phyloP scores from a whole-genome alignment of 2,888 invertebrate species.

The Lottia scabra region DNA sequence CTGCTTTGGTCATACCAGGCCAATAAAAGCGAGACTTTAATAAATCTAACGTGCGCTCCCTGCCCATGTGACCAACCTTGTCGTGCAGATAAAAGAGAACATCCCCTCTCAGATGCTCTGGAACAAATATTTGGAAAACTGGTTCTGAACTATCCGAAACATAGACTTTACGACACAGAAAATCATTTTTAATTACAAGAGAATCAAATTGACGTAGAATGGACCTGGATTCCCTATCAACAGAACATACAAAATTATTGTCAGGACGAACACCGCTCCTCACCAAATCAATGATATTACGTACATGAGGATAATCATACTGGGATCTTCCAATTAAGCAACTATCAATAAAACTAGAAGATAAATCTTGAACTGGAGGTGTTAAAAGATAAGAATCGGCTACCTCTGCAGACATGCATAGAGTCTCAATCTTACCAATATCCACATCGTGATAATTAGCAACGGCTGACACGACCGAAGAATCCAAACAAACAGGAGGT shows the following conservation, averaged over 20 bases:
- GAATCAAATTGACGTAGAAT: not conserved
- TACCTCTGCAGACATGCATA: slow-evolving; percentile 1
- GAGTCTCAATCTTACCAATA: slow-evolving; percentile 10
- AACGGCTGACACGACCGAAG: slow-evolving; percentile 1
- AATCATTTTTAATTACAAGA: not conserved
- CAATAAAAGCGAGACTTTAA: slow-evolving; percentile 34
- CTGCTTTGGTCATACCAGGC: slow-evolving; percentile 33
- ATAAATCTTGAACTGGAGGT: not conserved
- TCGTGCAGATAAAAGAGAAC: slow-evolving; percentile 23
- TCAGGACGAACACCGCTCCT: not conserved
- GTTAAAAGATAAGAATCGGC: not conserved
- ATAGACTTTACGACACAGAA: not conserved
- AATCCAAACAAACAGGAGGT: slow-evolving; percentile 10
- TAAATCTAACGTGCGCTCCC: slow-evolving; percentile 28
- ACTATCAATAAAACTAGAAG: not conserved
- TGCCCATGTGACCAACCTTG: slow-evolving; percentile 30
- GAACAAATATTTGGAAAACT: not conserved
- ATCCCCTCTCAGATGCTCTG: not conserved
- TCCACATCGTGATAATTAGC: slow-evolving; percentile 2
- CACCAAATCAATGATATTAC: not conserved
- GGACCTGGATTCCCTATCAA: not conserved
- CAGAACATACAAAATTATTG: not conserved
- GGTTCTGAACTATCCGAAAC: not conserved
- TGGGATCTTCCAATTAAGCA: not conserved
- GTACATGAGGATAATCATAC: not conserved